A percentile compares a stretch with the other conserved stretches of the same genome.
phyloP scores from a whole-genome alignment of 2,888 invertebrate species.

The Tenthredo distinguenda region DNA sequence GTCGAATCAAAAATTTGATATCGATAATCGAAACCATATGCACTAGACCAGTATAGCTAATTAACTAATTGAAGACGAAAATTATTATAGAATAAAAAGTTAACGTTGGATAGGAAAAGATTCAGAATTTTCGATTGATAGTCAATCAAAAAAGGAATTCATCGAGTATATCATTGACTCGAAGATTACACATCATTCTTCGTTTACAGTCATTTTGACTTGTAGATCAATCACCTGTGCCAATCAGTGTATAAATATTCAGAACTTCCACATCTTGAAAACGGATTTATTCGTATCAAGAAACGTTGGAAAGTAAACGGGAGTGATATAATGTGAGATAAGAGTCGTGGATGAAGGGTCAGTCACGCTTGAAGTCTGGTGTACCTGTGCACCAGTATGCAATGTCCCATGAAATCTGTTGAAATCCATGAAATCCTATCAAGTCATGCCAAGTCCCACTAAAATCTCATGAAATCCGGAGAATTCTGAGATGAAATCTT shows the following conservation, averaged over 20 bases:
- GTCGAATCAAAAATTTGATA: background rate
- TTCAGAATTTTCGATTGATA: background rate
- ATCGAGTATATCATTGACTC: background rate
- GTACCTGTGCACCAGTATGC: background rate
- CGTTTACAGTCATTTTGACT: background rate
- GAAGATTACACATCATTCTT: background rate
- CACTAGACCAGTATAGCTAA: too few species aligned
- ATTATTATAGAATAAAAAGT: background rate
- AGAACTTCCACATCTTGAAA: too few species aligned
- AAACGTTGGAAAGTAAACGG: background rate
- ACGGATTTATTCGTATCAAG: too few species aligned
- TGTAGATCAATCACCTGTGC: too few species aligned
- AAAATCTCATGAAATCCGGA: background rate
- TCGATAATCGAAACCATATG: too few species aligned
- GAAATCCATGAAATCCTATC: background rate
- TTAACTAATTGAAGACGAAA: background rate
- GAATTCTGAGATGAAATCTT: background rate
- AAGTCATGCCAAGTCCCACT: background rate
- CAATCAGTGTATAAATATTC: too few species aligned
- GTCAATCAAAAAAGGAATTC: background rate
- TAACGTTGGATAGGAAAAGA: background rate
- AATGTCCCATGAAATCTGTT: background rate
- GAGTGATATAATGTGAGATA: background rate
- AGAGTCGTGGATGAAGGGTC: background rate
- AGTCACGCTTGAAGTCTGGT: background rate